phyloP scores from a whole-genome alignment of 1,140 invertebrate genomes.

The Panagrolaimus sp. region DNA sequence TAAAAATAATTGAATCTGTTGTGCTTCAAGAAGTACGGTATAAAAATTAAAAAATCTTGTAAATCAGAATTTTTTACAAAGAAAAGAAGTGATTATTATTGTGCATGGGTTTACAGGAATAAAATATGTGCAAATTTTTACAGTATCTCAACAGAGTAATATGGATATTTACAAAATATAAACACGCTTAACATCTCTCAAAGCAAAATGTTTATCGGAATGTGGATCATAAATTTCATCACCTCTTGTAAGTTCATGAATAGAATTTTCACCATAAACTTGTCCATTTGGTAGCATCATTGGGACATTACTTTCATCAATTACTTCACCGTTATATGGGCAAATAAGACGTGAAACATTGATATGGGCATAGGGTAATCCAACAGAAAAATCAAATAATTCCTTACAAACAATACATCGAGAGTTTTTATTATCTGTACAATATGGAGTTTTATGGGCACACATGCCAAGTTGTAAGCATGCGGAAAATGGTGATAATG shows the following conservation, averaged over 20 bases:
- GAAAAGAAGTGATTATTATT: too few species aligned
- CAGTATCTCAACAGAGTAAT: too few species aligned
- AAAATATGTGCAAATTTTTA: too few species aligned
- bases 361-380: constrained; percentile 88
- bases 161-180: constrained; percentile 14
- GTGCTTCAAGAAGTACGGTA: too few species aligned
- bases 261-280: background rate
- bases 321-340: constrained; percentile 77
- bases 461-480: constrained; percentile 34
- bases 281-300: constrained; percentile 92
- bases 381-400: constrained; percentile 76
- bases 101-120: too few species aligned
- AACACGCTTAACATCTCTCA: background rate
- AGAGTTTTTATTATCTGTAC: constrained; percentile 32
- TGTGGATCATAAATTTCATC: background rate
- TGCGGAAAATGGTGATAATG: constrained; percentile 78
- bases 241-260: background rate
- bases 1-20: too few species aligned
- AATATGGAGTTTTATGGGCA: constrained; percentile 42
- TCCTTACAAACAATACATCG: constrained; percentile 86
- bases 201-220: background rate
- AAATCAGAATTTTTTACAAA: too few species aligned
- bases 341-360: constrained; percentile 75
- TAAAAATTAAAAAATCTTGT: too few species aligned
- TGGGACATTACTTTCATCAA: constrained; percentile 94